Conservation (phyloP, 2,888 invertebrate species). For the Plusia festucae region DNA sequence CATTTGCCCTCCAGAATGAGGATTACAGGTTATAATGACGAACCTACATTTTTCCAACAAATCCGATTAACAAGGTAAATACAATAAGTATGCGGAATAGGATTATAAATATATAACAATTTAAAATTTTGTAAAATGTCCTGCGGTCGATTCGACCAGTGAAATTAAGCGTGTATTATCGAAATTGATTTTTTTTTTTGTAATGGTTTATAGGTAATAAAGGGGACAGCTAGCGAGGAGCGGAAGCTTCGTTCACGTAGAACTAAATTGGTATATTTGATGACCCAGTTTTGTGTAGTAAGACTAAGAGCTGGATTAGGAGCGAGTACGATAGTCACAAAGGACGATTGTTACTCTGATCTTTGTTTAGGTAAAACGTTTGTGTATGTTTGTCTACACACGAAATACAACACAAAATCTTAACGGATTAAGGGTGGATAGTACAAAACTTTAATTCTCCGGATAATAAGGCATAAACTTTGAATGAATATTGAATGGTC, state of each 20-base stretch:
- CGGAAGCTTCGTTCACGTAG: background rate
- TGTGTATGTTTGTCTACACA: background rate
- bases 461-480: too few relatives aligned
- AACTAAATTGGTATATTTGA: background rate
- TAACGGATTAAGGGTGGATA: background rate
- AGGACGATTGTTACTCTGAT: conserved; percentile 4
- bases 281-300: background rate
- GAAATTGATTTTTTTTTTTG: background rate
- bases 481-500: too few relatives aligned
- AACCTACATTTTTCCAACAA: background rate
- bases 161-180: conserved; percentile 1
- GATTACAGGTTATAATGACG: background rate
- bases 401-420: background rate
- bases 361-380: background rate
- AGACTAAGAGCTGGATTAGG: background rate
- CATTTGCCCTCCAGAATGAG: background rate
- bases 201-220: background rate
- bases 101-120: conserved; percentile 1
- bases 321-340: conserved; percentile 2
- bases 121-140: background rate
- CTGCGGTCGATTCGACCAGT: background rate
- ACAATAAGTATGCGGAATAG: background rate
- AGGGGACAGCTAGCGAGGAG: background rate
- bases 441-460: too few relatives aligned
- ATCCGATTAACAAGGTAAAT: conserved; percentile 4